phyloP scores from a whole-genome alignment of 2,888 invertebrate species.

The Eupithecia exiguata region DNA sequence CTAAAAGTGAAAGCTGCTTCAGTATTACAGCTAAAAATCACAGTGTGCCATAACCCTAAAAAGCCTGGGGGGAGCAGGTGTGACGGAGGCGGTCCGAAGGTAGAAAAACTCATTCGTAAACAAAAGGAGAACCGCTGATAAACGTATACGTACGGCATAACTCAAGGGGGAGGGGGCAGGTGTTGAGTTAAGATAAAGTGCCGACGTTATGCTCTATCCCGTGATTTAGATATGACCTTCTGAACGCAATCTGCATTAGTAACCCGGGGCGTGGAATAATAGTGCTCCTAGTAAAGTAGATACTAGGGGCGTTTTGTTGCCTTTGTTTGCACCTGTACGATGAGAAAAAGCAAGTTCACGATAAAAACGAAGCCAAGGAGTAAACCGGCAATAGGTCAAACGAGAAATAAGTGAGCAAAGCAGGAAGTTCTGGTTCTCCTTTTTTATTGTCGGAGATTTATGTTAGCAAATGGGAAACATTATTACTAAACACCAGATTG shows the following conservation, averaged over 20 bases:
- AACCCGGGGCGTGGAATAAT: conserved; percentile 54
- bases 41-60: conserved; percentile 39
- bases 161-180: conserved; percentile 65
- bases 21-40: conserved; percentile 5
- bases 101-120: conserved; percentile 80
- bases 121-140: conserved; percentile 70
- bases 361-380: conserved; percentile 33
- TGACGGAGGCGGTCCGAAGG: conserved; percentile 68
- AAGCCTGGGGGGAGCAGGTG: conserved; percentile 70
- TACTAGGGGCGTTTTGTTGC: conserved; percentile 54
- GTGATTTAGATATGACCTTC: conserved; percentile 81
- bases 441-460: conserved; percentile 5
- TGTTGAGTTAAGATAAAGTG: conserved; percentile 78
- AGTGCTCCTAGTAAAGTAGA: conserved; percentile 11
- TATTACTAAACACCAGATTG: not conserved
- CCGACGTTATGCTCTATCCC: conserved; percentile 73
- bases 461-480: conserved; percentile 7
- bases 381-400: conserved; percentile 18
- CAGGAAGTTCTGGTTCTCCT: not conserved
- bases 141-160: conserved; percentile 50
- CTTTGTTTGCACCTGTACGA: conserved; percentile 60
- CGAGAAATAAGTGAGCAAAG: conserved; percentile 13
- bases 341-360: conserved; percentile 49
- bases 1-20: not conserved
- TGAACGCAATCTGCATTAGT: conserved; percentile 78